These are phyloP conservation scores for Paralichthys olivaceus DNA, from an alignment of 2,113 vertebrate species.

Conservation along the genomic window DNA sequence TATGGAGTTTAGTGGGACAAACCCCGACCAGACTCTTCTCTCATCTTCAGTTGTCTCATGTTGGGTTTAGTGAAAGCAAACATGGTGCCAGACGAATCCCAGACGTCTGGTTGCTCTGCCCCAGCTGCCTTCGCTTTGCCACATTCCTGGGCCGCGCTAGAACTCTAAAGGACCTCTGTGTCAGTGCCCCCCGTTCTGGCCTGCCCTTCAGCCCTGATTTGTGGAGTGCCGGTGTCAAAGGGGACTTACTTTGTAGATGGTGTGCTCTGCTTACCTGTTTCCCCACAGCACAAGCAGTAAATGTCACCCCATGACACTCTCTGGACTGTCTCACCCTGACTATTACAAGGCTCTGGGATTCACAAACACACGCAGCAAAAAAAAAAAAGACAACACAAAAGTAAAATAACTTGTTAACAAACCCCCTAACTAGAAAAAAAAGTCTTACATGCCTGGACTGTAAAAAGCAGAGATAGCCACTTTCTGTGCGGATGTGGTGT, in stretches of 20 bases:
- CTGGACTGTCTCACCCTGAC: conserved; percentile 78
- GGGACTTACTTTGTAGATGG: conserved; percentile 82
- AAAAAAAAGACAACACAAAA: conserved; percentile 28
- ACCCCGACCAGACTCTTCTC: conserved; percentile 24
- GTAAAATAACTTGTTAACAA: conserved; percentile 31
- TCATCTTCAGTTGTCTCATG: conserved; percentile 45
- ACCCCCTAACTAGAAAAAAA: not conserved
- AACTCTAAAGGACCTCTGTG: conserved; percentile 76
- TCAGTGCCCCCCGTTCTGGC: conserved; percentile 67
- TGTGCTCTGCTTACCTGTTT: conserved; percentile 80
- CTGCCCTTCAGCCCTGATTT: conserved; percentile 81
- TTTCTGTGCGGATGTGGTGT: conserved; percentile 68
- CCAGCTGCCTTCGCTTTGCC: conserved; percentile 58
- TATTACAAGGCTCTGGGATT: conserved; percentile 52
- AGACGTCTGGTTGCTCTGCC: conserved; percentile 67
- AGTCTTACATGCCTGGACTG: not conserved
- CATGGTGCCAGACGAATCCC: conserved; percentile 68
- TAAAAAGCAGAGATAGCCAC: conserved; percentile 39
- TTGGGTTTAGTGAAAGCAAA: conserved; percentile 54
- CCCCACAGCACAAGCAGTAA: conserved; percentile 74
- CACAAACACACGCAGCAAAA: conserved; percentile 41
- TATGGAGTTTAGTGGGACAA: conserved; percentile 38
- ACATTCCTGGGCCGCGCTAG: conserved; percentile 73
- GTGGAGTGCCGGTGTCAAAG: conserved; percentile 83
- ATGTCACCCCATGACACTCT: conserved; percentile 74